These are phyloP conservation scores for Ailurus styani DNA, from an alignment of 2,113 vertebrate genomes.

Conservation along the genomic window DNA sequence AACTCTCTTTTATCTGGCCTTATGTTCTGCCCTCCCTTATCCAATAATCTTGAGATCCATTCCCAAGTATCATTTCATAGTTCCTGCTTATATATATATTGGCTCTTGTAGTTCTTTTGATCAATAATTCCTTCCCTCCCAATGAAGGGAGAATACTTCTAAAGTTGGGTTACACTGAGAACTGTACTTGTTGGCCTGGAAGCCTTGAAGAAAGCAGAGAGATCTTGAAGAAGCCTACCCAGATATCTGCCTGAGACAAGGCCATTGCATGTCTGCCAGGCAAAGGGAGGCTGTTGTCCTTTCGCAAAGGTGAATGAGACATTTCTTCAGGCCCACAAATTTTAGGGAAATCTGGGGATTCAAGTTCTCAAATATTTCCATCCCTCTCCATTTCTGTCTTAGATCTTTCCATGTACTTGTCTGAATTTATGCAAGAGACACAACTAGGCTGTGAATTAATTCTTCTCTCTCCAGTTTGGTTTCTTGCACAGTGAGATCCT, in stretches of 20 bases:
- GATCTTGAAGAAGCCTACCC: neutral
- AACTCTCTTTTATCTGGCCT: neutral
- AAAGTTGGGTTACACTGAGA: neutral
- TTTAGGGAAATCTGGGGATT: neutral
- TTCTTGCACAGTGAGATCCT: neutral
- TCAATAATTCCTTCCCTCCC: neutral
- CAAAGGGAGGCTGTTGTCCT: neutral
- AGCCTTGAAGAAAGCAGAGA: neutral
- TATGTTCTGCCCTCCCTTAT: neutral
- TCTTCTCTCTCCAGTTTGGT: neutral
- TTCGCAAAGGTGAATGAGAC: neutral
- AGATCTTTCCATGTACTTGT: neutral
- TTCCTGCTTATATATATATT: neutral
- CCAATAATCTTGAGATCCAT: neutral
- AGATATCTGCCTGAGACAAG: neutral
- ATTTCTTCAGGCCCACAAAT: neutral
- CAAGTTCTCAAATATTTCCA: neutral
- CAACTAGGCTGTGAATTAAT: neutral
- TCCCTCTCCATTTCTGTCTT: neutral
- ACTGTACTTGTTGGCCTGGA: neutral
- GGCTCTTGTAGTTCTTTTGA: neutral
- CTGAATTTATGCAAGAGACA: neutral
- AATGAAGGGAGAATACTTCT: neutral
- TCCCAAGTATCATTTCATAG: neutral
- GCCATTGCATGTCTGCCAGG: neutral